Evolutionary conservation across 2,888 invertebrate genomes (phyloP).

Genomic region (Teleiodes luculella): DNA sequence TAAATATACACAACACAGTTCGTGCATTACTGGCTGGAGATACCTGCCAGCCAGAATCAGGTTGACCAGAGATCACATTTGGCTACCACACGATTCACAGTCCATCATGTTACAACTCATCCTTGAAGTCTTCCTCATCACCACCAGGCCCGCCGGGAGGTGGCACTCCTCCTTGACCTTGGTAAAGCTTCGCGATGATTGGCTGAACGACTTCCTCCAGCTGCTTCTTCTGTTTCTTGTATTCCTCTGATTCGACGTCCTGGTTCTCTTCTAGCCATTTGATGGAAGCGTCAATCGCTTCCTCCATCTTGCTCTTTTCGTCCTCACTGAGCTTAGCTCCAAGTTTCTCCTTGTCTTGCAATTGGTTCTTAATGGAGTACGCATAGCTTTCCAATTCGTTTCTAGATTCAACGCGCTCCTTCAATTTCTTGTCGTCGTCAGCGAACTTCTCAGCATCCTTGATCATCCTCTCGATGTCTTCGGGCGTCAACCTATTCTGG

Average conservation of each 20-base stretch:
- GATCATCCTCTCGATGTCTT: slow-evolving; percentile 99
- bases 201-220: slow-evolving; percentile 97
- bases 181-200: slow-evolving; percentile 97
- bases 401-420: slow-evolving; percentile 96
- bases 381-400: slow-evolving; percentile 98
- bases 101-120: slow-evolving; percentile 84
- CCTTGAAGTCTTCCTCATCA: slow-evolving; percentile 87
- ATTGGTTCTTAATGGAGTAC: slow-evolving; percentile 98
- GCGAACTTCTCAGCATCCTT: slow-evolving; percentile 99
- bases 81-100: slow-evolving; percentile 59
- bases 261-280: slow-evolving; percentile 98
- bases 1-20: slow-evolving; percentile 72
- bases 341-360: slow-evolving; percentile 97
- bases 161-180: slow-evolving; percentile 88
- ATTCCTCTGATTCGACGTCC: slow-evolving; percentile 94
- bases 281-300: slow-evolving; percentile 97
- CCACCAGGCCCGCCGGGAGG: slow-evolving; percentile 86
- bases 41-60: too few species aligned
- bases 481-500: slow-evolving; percentile 96
- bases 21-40: slow-evolving; percentile 47
- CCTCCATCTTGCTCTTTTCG: slow-evolving; percentile 96
- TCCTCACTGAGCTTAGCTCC: slow-evolving; percentile 92
- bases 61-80: slow-evolving; percentile 65
- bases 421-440: slow-evolving; percentile 98
- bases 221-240: slow-evolving; percentile 96